A percentile compares a stretch with the other conserved stretches of the same genome.
These are phyloP conservation scores for Scophthalmus maximus DNA, from an alignment of 2,113 vertebrate genomes.

Conservation along the genomic window DNA sequence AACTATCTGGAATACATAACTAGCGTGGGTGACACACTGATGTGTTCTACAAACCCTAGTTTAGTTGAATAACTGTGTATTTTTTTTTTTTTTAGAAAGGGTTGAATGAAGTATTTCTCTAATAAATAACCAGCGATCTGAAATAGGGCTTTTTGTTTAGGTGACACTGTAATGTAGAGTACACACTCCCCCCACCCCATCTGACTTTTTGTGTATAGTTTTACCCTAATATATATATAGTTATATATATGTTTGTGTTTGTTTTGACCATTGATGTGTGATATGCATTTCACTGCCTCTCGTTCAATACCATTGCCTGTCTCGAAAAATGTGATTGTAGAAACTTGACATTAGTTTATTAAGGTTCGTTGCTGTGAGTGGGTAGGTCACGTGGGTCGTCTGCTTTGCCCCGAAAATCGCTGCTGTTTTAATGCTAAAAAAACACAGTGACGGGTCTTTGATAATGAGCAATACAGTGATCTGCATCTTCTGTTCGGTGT, in stretches of 20 bases:
- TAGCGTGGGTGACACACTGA: conserved; percentile 4
- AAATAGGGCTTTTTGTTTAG: conserved; percentile 45
- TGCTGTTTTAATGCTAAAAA: conserved; percentile 29
- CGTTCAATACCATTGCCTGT: conserved; percentile 53
- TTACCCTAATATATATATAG: conserved; percentile 46
- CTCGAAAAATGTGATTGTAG: conserved; percentile 58
- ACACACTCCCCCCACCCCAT: conserved; percentile 25
- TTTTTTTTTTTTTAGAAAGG: conserved; percentile 29
- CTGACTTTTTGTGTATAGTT: conserved; percentile 48
- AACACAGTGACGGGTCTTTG: conserved; percentile 32
- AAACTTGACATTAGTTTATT: conserved; percentile 35
- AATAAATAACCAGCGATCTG: conserved; percentile 16
- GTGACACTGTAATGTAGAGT: conserved; percentile 35
- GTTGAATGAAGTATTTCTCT: conserved; percentile 60
- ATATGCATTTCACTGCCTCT: conserved; percentile 64
- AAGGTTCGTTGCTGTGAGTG: conserved; percentile 32
- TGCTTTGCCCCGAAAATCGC: conserved; percentile 12
- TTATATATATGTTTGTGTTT: conserved; percentile 17
- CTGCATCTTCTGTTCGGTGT: conserved; percentile 18
- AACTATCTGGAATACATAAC: conserved; percentile 3
- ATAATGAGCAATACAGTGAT: conserved; percentile 49
- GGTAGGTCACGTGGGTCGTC: conserved; percentile 3
- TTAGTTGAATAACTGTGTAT: too few relatives aligned
- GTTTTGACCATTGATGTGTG: conserved; percentile 46
- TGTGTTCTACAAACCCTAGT: conserved; percentile 20